These are phyloP conservation scores for Clusia tigrina DNA, from an alignment of 2,888 invertebrate species.

Conservation along the genomic window DNA sequence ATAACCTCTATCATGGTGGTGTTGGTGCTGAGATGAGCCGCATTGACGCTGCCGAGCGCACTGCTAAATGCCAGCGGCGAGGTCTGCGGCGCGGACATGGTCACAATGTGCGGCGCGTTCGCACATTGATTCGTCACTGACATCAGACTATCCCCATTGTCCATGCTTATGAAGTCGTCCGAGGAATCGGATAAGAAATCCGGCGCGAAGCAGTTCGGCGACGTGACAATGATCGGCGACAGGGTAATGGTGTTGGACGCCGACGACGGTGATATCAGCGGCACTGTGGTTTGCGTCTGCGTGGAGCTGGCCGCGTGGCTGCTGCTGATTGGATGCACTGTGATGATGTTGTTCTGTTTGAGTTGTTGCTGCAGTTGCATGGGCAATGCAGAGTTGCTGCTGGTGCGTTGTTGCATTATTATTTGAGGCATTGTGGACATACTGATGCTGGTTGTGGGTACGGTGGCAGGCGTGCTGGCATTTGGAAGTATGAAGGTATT, in stretches of 20 bases:
- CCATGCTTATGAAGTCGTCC: slow-evolving; percentile 20
- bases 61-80: slow-evolving; percentile 18
- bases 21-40: slow-evolving; percentile 4
- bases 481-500: slow-evolving; percentile 34
- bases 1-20: slow-evolving; percentile 29
- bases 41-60: slow-evolving; percentile 14
- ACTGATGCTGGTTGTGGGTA: slow-evolving; percentile 22
- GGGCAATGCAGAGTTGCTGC: slow-evolving; percentile 30
- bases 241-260: slow-evolving; percentile 42
- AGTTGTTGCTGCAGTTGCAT: slow-evolving; percentile 37
- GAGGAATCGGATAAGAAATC: slow-evolving; percentile 25
- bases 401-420: slow-evolving; percentile 40
- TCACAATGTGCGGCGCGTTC: not conserved
- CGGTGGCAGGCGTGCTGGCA: slow-evolving; percentile 25
- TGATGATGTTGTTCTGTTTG: slow-evolving; percentile 44
- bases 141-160: slow-evolving; percentile 1
- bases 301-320: slow-evolving; percentile 33
- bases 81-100: not conserved
- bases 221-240: slow-evolving; percentile 47
- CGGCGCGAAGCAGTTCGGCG: slow-evolving; percentile 36
- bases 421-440: slow-evolving; percentile 43
- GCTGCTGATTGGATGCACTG: slow-evolving; percentile 41
- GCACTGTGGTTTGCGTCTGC: slow-evolving; percentile 24
- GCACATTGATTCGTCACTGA: not conserved
- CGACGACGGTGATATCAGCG: slow-evolving; percentile 29